Conservation (phyloP, 2,797 vertebrate genomes). For the Paguma larvata region DNA sequence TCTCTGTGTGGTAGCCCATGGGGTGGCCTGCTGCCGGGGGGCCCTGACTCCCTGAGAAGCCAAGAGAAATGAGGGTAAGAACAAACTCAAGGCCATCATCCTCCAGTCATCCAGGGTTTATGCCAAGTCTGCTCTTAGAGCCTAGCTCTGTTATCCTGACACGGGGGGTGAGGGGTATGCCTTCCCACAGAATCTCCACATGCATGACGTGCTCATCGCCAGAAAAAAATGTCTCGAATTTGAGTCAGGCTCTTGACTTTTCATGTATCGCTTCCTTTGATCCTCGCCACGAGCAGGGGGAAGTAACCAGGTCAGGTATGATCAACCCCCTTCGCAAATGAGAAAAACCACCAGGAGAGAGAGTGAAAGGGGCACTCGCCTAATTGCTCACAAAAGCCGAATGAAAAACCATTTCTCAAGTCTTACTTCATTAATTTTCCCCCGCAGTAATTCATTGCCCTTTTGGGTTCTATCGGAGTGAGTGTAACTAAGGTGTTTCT, state of each 20-base stretch:
- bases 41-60: neutral
- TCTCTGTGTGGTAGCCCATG: neutral
- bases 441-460: constrained; percentile 12
- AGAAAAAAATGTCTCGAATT: neutral
- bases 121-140: neutral
- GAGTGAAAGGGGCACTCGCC: constrained; percentile 10
- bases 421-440: constrained; percentile 61
- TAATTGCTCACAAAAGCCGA: constrained; percentile 59
- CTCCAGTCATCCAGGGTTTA: neutral
- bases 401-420: constrained; percentile 51
- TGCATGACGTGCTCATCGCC: neutral
- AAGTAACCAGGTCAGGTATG: neutral
- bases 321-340: constrained; percentile 36
- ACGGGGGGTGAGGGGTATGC: accelerated
- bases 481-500: constrained; percentile 57
- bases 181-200: neutral
- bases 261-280: constrained; percentile 28
- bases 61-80: neutral
- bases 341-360: constrained; percentile 29
- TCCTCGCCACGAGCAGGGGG: neutral
- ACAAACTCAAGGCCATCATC: neutral
- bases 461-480: constrained; percentile 3
- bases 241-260: neutral
- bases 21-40: neutral
- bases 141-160: neutral